These are phyloP conservation scores for Chelmon rostratus DNA, from an alignment of 2,797 vertebrate species.

Conservation along the genomic window DNA sequence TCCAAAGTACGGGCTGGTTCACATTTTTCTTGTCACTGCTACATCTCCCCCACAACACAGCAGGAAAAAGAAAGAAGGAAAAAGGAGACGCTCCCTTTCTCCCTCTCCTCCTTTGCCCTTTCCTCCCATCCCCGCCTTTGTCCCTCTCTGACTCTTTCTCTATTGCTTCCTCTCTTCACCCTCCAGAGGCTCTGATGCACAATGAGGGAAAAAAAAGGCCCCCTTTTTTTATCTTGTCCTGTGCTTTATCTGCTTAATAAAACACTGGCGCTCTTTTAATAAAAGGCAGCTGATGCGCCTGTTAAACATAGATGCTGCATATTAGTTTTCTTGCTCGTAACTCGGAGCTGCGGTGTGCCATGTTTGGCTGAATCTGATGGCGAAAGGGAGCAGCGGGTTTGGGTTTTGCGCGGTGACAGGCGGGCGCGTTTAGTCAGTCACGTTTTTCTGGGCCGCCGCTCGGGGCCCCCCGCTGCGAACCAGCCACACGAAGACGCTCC, in stretches of 20 bases:
- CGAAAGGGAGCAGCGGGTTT: neutral
- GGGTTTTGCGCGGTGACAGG: conserved; percentile 1
- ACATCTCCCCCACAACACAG: conserved; percentile 48
- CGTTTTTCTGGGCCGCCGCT: conserved; percentile 42
- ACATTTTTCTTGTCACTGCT: conserved; percentile 81
- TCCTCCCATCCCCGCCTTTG: conserved; percentile 29
- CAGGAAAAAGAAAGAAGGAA: neutral
- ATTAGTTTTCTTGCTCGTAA: conserved; percentile 3
- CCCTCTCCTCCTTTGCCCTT: conserved; percentile 37
- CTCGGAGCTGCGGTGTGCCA: neutral
- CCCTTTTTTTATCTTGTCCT: conserved; percentile 45
- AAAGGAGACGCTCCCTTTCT: conserved; percentile 26
- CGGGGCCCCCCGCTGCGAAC: conserved; percentile 30
- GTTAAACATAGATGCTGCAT: conserved; percentile 44
- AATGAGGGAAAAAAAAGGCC: neutral
- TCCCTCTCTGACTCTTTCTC: conserved; percentile 17
- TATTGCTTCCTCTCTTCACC: conserved; percentile 6
- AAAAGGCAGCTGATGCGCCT: conserved; percentile 46
- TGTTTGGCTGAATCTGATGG: conserved; percentile 18
- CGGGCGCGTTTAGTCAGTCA: conserved; percentile 14
- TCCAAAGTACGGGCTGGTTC: conserved; percentile 77
- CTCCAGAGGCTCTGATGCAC: conserved; percentile 15
- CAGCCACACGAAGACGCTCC: conserved; percentile 22
- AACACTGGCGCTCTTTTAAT: conserved; percentile 54
- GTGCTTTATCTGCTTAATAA: conserved; percentile 71